Base-by-base conservation (phyloP, 1,140 invertebrate species). In the Cydia fagiglandana region DNA sequence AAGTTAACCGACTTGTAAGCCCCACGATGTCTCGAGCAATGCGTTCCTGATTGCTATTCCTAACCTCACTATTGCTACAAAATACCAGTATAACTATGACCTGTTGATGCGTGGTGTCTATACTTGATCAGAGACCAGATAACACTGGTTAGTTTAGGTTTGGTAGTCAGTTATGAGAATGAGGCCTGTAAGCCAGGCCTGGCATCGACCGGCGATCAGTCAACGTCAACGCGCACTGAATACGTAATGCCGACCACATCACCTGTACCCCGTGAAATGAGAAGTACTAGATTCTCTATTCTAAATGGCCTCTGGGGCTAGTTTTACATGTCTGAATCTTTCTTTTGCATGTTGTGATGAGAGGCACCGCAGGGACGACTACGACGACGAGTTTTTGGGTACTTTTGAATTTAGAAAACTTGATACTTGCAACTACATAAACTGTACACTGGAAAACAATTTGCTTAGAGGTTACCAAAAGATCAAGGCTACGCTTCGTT, bases 161-260 rank as follows among this genome's bases (percentile, higher is more conserved):
- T 17, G 9, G 56, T 24, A 12, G 56, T 24, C 9, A 20, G 17
- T 24, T 61, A 24, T 24, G n/a, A 2, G 56, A 9, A 20, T 61
- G n/a, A 24, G 20, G 17, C 30, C 4, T 17, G 34, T 70, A 70
- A 66, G 66, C 66, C 28, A n/a, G 30, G 64, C 20, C 64, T 70
- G 15, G 66, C 66, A 70, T 70, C 66, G 34, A 45, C 66, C 66
- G 66, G 66, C 38, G 66, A 70, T 70, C 66, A 70, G 38, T 70
- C 66, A 70, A 70, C 66, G 66, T 70, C 66, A 17, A 41, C 66
- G 66, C 15, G 66, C n/a, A 17, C 66, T 70, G 66, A 70, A 70
- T 70, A 70, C 66, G 30, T 70, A 70, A 70, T 70, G 66, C 34
- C 66, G 15, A 20, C 66, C 66, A 70, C 24, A 70, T 70, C 38